phyloP scores from a whole-genome alignment of 1,140 invertebrate species.

The Ctenoplectra terminalis region DNA sequence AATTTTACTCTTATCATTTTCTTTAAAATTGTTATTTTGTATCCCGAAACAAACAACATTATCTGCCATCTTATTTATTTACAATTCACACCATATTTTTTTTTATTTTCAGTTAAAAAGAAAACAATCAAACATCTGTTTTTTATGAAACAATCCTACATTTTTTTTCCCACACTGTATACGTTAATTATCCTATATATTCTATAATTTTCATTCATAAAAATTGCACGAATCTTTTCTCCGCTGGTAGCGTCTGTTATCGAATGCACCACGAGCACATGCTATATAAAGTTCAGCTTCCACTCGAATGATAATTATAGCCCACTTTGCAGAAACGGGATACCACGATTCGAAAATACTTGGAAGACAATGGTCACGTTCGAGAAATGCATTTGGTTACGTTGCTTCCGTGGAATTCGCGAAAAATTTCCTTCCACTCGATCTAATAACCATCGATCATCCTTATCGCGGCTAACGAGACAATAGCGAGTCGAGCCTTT shows the following conservation, averaged over 20 bases:
- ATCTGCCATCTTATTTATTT: no score
- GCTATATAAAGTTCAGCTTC: constrained; percentile 61
- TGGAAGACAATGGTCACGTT: constrained; percentile 36
- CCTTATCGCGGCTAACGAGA: neutral
- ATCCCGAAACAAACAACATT: no score
- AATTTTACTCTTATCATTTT: no score
- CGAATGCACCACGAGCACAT: constrained; percentile 36
- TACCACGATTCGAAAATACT: constrained; percentile 56
- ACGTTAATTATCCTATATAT: no score
- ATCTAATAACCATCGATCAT: neutral
- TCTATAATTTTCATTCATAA: no score
- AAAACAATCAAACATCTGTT: no score
- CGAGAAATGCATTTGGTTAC: neutral
- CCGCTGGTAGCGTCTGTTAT: constrained; percentile 21
- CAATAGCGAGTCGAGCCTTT: neutral
- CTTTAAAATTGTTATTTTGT: no score
- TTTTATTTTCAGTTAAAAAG: no score
- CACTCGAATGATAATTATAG: constrained; percentile 61
- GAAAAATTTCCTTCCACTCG: neutral
- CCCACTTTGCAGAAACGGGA: constrained; percentile 58
- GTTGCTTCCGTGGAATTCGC: neutral
- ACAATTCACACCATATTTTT: no score
- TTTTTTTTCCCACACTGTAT: no score
- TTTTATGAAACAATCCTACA: no score
- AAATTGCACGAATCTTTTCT: constrained; percentile 11